Evolutionary conservation across 2,888 invertebrate genomes (phyloP), one percentile per base, ranked within the genome.

Genomic region (Liopterus haemorrhoidalis): DNA sequence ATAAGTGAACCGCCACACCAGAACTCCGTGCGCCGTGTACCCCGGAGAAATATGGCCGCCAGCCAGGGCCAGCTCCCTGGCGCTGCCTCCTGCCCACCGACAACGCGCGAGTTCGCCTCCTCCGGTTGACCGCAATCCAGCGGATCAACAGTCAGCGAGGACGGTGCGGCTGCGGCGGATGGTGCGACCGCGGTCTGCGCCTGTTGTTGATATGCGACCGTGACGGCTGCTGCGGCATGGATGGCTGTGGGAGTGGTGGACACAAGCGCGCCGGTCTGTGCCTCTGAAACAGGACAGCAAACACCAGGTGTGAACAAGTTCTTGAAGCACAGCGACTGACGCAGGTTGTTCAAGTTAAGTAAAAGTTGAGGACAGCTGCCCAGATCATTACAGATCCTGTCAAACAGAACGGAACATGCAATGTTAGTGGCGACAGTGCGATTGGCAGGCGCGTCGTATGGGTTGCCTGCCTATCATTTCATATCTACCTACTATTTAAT

Each of bases 11-110:
- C 94, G 0, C 93, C 93, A 61, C 94, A 94, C 92, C 92, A 92
- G 70, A 91, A 92, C 67, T 91, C 91, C 0, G 86, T 81, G 18
- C 89, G 76, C 57, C 84, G 79, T 24, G 82, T 79, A 5, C 90
- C 91, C 60, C 90, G 89, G 33, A 93, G 73, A 67, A 87, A 93
- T 56, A 93, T 90, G 1, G 93, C 93, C 0, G 89, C 94, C 85
- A 95, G 87, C 94, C 94, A 95, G 0, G 95, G 94, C 90, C 92
- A 92, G 40, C 88, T 80, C 0, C 93, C 93, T 0, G 88, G 82
- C 16, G 82, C 72, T 0, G 91, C 76, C 62, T 85, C 83, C 41
- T 85, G 81, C 3, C 95, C 95, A 0, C 95, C 95, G 0, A 95
- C 94, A 30, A 95, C 89, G 3, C 94, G 79, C 51, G 86, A 90